These are phyloP conservation scores for Polylopha cassiicola DNA, from an alignment of 2,888 invertebrate genomes.

Conservation along the genomic window DNA sequence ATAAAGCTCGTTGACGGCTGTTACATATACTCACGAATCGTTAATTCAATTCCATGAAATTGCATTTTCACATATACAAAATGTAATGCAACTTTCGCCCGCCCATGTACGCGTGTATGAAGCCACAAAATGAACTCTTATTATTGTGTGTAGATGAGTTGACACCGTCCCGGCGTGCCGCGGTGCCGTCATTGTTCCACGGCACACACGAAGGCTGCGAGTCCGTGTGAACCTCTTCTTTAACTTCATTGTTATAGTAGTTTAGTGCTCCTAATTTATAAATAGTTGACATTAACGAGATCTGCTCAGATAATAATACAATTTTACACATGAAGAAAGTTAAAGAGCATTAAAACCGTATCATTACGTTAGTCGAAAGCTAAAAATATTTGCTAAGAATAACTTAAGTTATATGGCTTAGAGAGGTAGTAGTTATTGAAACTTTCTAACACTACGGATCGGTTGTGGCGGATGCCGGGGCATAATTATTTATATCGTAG, in stretches of 20 bases:
- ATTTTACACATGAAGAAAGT: slow-evolving; percentile 18
- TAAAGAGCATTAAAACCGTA: slow-evolving; percentile 6
- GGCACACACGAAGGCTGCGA: slow-evolving; percentile 29
- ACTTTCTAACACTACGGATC: slow-evolving; percentile 6
- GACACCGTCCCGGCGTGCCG: slow-evolving; percentile 26
- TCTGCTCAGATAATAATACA: slow-evolving; percentile 4
- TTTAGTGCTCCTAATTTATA: slow-evolving; percentile 20
- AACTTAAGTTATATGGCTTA: slow-evolving; percentile 8
- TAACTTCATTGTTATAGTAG: slow-evolving; percentile 32
- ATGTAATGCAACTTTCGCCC: slow-evolving; percentile 61
- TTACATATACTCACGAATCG: slow-evolving; percentile 30
- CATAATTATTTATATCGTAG: slow-evolving; percentile 25
- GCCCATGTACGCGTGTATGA: slow-evolving; percentile 40
- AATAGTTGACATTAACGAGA: slow-evolving; percentile 19
- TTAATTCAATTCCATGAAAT: slow-evolving; percentile 49
- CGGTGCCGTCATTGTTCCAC: slow-evolving; percentile 34
- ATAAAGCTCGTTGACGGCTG: slow-evolving; percentile 18
- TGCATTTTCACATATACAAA: slow-evolving; percentile 57
- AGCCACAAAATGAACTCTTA: slow-evolving; percentile 43
- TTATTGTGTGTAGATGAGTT: slow-evolving; percentile 60
- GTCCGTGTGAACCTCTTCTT: slow-evolving; percentile 28
- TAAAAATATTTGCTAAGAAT: slow-evolving; percentile 18
- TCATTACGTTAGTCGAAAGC: slow-evolving; percentile 28
- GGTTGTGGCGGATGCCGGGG: neutral
- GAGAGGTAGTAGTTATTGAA: neutral